phyloP scores from a whole-genome alignment of 2,113 vertebrate species.

The Struthidea cinerea region DNA sequence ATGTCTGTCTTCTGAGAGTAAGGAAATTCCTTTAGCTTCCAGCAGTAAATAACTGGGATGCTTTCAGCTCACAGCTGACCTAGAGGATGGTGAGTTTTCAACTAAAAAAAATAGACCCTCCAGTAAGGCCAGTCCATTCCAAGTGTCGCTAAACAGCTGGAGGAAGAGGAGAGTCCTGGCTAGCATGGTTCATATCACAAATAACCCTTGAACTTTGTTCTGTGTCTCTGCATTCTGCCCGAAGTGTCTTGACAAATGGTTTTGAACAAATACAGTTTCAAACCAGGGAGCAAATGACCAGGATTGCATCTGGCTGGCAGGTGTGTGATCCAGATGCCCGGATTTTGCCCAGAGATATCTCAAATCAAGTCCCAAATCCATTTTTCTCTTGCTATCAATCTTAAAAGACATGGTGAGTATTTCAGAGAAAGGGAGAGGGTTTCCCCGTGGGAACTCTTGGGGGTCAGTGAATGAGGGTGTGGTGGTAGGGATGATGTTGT shows the following conservation, averaged over 20 bases:
- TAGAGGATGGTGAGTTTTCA: background rate
- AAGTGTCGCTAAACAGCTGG: background rate
- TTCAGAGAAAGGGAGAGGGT: background rate
- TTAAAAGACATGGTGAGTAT: background rate
- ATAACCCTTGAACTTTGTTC: constrained; percentile 35
- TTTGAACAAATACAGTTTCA: background rate
- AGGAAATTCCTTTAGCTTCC: constrained; percentile 45
- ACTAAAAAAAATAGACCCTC: background rate
- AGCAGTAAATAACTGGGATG: constrained; percentile 46
- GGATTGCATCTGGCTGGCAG: background rate
- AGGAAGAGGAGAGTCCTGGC: background rate
- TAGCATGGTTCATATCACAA: background rate
- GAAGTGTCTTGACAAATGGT: background rate
- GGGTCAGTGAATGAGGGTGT: background rate
- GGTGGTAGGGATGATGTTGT: background rate
- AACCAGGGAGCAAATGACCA: background rate
- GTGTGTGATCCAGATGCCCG: fast-evolving
- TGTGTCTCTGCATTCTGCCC: background rate
- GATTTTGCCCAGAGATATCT: background rate
- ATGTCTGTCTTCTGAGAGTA: constrained; percentile 7
- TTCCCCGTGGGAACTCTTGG: background rate
- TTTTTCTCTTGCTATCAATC: background rate
- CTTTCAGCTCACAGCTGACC: constrained; percentile 40
- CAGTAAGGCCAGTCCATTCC: background rate
- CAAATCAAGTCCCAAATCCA: background rate